phyloP scores from a whole-genome alignment of 2,113 vertebrate species.

The Dasyornis broadbenti region DNA sequence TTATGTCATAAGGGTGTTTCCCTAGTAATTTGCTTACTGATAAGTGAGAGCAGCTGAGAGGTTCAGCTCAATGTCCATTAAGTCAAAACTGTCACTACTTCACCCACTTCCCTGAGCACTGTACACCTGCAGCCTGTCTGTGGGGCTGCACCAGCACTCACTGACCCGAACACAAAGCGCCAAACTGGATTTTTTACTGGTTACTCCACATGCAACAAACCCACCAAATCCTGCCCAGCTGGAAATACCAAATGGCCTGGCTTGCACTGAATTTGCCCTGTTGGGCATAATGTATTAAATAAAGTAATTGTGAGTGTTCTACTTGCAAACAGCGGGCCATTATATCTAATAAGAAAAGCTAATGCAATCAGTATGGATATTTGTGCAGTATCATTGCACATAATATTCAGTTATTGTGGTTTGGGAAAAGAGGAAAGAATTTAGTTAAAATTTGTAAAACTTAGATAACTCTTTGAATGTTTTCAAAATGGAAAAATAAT shows the following conservation, averaged over 20 bases:
- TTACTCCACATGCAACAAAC: not conserved
- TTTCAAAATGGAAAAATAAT: not conserved
- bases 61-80: not conserved
- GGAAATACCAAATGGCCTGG: not conserved
- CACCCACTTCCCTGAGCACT: not conserved
- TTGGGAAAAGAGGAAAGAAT: not conserved
- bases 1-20: not conserved
- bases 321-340: not conserved
- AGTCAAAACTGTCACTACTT: not conserved
- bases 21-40: not conserved
- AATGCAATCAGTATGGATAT: not conserved
- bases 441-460: not conserved
- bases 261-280: not conserved
- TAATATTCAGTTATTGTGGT: fast-evolving
- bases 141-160: not conserved
- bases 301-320: not conserved
- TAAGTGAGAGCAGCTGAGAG: not conserved
- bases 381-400: not conserved
- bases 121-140: not conserved
- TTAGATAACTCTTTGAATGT: not conserved
- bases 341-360: not conserved
- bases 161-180: not conserved
- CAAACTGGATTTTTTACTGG: not conserved
- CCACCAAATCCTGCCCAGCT: not conserved
- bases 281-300: not conserved